Percentiles rank a stretch among this genome's conserved stretches.
phyloP scores from a whole-genome alignment of 2,888 invertebrate species.

The Tanytarsus gracilentus region DNA sequence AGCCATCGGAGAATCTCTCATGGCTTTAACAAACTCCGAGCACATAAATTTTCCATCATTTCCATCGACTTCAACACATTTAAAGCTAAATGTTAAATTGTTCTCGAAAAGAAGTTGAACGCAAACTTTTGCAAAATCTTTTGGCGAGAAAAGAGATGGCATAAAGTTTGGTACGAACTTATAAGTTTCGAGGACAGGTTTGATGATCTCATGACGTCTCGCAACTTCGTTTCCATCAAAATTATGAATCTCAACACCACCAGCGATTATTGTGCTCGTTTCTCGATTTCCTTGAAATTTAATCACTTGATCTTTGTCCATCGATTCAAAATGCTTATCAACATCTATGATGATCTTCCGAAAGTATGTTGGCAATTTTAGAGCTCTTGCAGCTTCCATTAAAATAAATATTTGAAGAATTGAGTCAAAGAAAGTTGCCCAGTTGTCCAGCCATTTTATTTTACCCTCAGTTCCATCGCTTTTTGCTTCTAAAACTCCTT shows the following conservation, averaged over 20 bases:
- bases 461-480: conserved; percentile 38
- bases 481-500: conserved; percentile 44
- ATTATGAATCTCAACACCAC: conserved; percentile 52
- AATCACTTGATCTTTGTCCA: conserved; percentile 3
- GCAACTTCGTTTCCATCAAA: conserved; percentile 48
- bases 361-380: conserved; percentile 51
- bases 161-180: conserved; percentile 45
- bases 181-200: conserved; percentile 49
- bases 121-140: conserved; percentile 47
- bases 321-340: conserved; percentile 36
- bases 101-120: conserved; percentile 62
- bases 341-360: conserved; percentile 48
- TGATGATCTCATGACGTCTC: conserved; percentile 43
- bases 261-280: conserved; percentile 43
- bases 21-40: conserved; percentile 48
- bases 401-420: conserved; percentile 54
- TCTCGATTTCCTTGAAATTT: conserved; percentile 29
- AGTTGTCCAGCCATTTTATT: conserved; percentile 51
- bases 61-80: conserved; percentile 45
- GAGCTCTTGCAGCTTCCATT: conserved; percentile 41
- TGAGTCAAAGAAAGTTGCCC: conserved; percentile 59
- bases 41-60: conserved; percentile 47
- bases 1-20: conserved; percentile 60
- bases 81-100: conserved; percentile 49
- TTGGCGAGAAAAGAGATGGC: conserved; percentile 29